phyloP scores from a whole-genome alignment of 2,888 invertebrate species.

The Philonicus albiceps region DNA sequence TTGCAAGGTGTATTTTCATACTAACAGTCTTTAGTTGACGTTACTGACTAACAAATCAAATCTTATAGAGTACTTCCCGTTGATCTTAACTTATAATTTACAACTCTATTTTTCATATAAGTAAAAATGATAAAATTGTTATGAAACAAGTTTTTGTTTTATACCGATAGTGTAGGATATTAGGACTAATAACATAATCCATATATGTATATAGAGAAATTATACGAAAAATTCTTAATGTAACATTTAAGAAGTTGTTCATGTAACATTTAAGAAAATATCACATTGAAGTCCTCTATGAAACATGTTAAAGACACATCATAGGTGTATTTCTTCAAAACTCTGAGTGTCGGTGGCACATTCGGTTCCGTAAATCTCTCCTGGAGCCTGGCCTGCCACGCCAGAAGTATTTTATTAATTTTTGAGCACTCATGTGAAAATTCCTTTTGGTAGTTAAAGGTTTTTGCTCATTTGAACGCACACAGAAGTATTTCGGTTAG shows the following conservation, averaged over 20 bases:
- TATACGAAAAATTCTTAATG: background rate
- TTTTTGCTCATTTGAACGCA: conserved; percentile 30
- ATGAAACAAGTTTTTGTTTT: too few species aligned
- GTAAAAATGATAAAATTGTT: too few species aligned
- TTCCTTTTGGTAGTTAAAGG: conserved; percentile 43
- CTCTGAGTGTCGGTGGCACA: conserved; percentile 20
- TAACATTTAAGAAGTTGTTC: background rate
- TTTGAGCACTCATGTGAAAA: conserved; percentile 47
- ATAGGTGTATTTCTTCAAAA: conserved; percentile 34
- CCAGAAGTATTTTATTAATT: conserved; percentile 47
- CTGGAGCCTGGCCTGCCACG: background rate
- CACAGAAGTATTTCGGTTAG: conserved; percentile 7
- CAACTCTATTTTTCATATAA: too few species aligned
- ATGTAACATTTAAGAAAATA: background rate
- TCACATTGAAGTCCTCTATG: background rate
- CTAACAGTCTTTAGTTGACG: too few species aligned
- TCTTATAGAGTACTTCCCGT: too few species aligned
- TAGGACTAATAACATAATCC: too few species aligned
- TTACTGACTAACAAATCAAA: too few species aligned
- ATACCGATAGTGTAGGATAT: too few species aligned
- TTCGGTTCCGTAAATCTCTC: background rate
- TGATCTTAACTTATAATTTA: too few species aligned
- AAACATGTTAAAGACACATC: conserved; percentile 3
- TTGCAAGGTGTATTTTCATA: too few species aligned
- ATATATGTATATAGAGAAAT: too few species aligned